Percentiles rank a stretch among this genome's conserved stretches.
Conservation (phyloP, 2,113 vertebrate species). For the Malurus melanocephalus region DNA sequence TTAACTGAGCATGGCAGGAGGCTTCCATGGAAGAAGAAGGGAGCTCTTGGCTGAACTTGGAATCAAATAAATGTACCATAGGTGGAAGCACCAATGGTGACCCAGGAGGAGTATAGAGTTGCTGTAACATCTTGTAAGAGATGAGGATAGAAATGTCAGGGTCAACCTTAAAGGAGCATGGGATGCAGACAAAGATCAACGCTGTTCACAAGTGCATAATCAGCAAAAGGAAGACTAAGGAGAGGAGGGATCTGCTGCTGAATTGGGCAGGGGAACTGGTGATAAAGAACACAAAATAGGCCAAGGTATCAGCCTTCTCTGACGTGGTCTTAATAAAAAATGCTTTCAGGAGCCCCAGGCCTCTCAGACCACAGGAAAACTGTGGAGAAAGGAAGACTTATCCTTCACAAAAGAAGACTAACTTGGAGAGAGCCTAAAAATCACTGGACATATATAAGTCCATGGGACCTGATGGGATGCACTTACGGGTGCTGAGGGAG, state of each 20-base stretch:
- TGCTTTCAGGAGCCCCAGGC: neutral
- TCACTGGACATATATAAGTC: rapidly evolving
- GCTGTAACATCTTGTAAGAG: neutral
- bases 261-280: neutral
- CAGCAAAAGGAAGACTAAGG: neutral
- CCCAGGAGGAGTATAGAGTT: neutral
- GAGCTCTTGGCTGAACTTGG: neutral
- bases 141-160: neutral
- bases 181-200: neutral
- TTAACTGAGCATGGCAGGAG: neutral
- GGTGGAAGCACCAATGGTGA: neutral
- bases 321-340: neutral
- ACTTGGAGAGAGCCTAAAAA: neutral
- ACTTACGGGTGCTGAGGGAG: neutral
- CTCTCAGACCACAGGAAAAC: neutral
- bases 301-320: neutral
- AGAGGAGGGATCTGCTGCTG: neutral
- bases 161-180: rapidly evolving
- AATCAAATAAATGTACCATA: neutral
- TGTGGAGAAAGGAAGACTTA: neutral
- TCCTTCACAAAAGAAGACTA: neutral
- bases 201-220: neutral
- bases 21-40: neutral
- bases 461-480: neutral
- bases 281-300: neutral